These are phyloP conservation scores for Sitta carolinensis DNA, from an alignment of 2,797 vertebrate genomes.

Conservation along the genomic window DNA sequence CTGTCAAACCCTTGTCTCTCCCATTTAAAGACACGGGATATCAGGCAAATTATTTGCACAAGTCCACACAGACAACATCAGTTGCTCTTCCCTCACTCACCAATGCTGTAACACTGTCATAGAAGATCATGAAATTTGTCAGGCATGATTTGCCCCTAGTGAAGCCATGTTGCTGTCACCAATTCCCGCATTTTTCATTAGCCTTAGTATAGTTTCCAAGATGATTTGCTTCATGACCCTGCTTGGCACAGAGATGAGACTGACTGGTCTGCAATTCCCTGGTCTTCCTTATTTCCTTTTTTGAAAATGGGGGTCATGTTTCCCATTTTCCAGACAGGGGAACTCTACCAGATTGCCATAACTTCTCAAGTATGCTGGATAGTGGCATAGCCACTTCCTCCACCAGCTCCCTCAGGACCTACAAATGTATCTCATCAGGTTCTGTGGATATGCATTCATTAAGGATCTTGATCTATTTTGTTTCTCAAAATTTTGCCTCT, in stretches of 20 bases:
- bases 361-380: not conserved
- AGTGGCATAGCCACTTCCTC: not conserved
- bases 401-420: not conserved
- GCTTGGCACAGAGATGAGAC: not conserved
- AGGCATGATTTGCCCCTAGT: not conserved
- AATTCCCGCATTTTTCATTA: not conserved
- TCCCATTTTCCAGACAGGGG: not conserved
- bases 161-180: not conserved
- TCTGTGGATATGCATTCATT: not conserved
- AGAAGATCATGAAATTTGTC: not conserved
- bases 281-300: not conserved
- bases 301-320: not conserved
- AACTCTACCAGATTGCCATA: not conserved
- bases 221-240: not conserved
- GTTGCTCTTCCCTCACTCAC: not conserved
- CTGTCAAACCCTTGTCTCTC: not conserved
- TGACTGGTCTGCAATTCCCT: fast-evolving
- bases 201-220: not conserved
- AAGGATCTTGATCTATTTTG: not conserved
- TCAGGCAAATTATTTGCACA: not conserved
- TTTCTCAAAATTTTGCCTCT: not conserved
- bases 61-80: not conserved
- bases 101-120: not conserved
- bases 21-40: not conserved
- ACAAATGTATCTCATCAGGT: not conserved